Percentiles rank a stretch among this genome's conserved stretches.
phyloP scores from a whole-genome alignment of 2,888 invertebrate species.

The Boloria euphrosyne region DNA sequence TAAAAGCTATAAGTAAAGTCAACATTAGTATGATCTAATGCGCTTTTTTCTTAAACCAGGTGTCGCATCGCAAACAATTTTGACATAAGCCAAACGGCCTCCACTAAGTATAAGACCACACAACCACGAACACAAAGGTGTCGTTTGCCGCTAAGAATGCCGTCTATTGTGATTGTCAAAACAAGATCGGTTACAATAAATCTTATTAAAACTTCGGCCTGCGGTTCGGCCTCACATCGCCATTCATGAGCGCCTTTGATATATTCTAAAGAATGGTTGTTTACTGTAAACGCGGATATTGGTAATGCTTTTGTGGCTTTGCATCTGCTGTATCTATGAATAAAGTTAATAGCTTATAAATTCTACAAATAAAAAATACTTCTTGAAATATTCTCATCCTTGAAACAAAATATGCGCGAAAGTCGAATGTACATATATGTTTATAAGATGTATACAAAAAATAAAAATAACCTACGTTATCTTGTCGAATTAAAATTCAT shows the following conservation, averaged over 20 bases:
- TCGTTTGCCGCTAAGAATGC: slow-evolving; percentile 68
- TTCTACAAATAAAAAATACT: not conserved
- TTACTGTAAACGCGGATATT: slow-evolving; percentile 61
- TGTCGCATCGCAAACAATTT: slow-evolving; percentile 62
- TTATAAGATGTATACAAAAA: no score
- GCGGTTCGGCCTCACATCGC: slow-evolving; percentile 63
- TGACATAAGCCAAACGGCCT: slow-evolving; percentile 66
- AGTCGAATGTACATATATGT: no score
- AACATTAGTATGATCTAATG: slow-evolving; percentile 18
- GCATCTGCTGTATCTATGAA: slow-evolving; percentile 68
- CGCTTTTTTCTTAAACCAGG: slow-evolving; percentile 51
- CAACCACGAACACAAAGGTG: slow-evolving; percentile 75
- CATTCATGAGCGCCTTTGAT: slow-evolving; percentile 67
- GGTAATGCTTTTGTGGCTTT: slow-evolving; percentile 59
- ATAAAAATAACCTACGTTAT: no score
- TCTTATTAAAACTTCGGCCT: slow-evolving; percentile 68
- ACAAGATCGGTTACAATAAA: slow-evolving; percentile 82
- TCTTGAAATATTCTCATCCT: no score
- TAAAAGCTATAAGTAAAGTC: slow-evolving; percentile 20
- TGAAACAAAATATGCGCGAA: no score
- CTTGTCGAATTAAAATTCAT: no score
- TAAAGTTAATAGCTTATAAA: slow-evolving; percentile 34
- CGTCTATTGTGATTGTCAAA: slow-evolving; percentile 77
- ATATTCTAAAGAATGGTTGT: slow-evolving; percentile 66
- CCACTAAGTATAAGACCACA: slow-evolving; percentile 62